Evolutionary conservation across 2,113 vertebrate species (phyloP), one percentile per base, ranked within the genome.

Genomic region (Antechinus flavipes): DNA sequence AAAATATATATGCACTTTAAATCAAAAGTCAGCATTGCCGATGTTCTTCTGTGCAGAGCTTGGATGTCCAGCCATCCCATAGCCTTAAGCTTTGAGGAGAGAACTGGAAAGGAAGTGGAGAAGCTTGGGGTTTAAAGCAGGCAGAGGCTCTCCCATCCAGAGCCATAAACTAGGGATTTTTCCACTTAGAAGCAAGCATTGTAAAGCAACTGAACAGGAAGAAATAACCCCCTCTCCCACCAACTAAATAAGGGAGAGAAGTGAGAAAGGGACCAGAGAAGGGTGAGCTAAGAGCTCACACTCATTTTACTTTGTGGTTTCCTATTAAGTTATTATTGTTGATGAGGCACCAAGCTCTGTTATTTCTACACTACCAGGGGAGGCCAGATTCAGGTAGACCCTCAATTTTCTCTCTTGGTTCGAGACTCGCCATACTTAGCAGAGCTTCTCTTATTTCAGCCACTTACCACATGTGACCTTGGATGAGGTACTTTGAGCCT

Each of bases 1-100:
- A 97, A 97, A 97, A 93, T 97, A 97, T 22, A 93, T 14, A 76
- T 14, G 91, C 35, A 35, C 91, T 46, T 94, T 95, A 89, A 90
- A 92, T 93, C 93, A 96, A 94, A 95, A 95, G 27, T 54, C 53
- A 22, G 46, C 54, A 24, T 19, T 42, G 89, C 54, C 54, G 55
- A 35, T 16, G 50, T 84, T 91, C 1, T 84, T 91, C 1, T 23
- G 46, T 2, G 22, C 12, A 23, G 91, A 76, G 89, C 56, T 23
- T 76, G 56, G n/a, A 95, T 91, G 84, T 46, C 1, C 24, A 0
- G 49, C 54, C 56, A 52, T 91, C 89, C 58, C 35, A 0, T 52
- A 55, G 25, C 68, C 4, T 76, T 35, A 46, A 53, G 89, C 90
- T 76, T 56, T 0, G 9, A 89, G 90, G 46, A 89, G 8, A 61